These are phyloP conservation scores for Rostratula benghalensis DNA, from an alignment of 2,113 vertebrate species.

Conservation along the genomic window DNA sequence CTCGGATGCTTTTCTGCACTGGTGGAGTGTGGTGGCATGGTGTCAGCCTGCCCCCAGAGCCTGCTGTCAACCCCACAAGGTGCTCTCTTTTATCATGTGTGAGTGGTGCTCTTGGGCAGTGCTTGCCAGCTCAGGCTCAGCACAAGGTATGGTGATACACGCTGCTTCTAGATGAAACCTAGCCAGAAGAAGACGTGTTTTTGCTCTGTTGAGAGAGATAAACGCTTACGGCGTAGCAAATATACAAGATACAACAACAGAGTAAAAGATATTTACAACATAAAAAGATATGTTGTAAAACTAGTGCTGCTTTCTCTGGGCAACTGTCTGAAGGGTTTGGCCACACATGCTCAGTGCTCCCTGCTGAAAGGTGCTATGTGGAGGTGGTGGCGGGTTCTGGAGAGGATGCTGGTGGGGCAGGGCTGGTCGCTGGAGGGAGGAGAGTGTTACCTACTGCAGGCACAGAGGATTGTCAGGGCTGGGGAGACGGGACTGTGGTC, in stretches of 20 bases:
- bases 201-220: not conserved
- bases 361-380: not conserved
- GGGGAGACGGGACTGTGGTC: not conserved
- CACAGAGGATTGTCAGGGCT: not conserved
- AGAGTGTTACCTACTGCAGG: not conserved
- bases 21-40: not conserved
- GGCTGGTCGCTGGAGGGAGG: not conserved
- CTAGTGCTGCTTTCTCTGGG: not conserved
- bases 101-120: fast-evolving
- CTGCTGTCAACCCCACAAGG: not conserved
- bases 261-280: too few species aligned
- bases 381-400: not conserved
- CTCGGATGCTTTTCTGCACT: not conserved
- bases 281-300: not conserved
- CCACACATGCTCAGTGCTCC: not conserved
- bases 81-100: fast-evolving
- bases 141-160: fast-evolving
- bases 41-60: fast-evolving
- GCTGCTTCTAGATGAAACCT: not conserved
- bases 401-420: not conserved
- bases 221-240: not conserved
- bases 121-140: not conserved
- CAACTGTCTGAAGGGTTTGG: not conserved
- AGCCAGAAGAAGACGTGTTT: not conserved
- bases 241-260: too few species aligned